Evolutionary conservation across 1,140 invertebrate genomes (phyloP).

Genomic region (Cotesia vestalis): DNA sequence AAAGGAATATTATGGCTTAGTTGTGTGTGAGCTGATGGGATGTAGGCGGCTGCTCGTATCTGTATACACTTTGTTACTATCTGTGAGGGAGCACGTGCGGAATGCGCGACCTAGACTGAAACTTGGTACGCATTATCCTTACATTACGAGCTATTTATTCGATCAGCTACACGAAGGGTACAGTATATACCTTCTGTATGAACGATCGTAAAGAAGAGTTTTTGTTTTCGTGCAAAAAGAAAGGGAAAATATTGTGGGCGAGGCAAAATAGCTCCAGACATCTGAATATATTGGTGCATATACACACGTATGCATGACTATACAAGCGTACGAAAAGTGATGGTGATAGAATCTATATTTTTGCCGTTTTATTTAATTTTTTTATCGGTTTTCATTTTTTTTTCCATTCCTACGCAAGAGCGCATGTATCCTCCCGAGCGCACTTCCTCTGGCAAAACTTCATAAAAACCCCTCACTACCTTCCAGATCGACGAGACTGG

Average conservation of each 20-base stretch:
- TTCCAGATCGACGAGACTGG: slow-evolving; percentile 20
- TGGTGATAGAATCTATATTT: slow-evolving; percentile 14
- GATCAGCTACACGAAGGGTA: slow-evolving; percentile 34
- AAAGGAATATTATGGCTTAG: background rate
- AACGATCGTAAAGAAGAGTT: slow-evolving; percentile 36
- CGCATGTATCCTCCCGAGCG: slow-evolving; percentile 26
- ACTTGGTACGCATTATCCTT: slow-evolving; percentile 48
- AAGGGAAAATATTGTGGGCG: slow-evolving; percentile 10
- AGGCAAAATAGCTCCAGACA: slow-evolving; percentile 16
- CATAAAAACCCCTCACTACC: slow-evolving; percentile 24
- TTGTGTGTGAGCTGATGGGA: slow-evolving; percentile 5
- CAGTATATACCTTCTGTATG: slow-evolving; percentile 12
- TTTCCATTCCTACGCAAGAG: slow-evolving; percentile 19
- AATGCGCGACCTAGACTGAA: slow-evolving; percentile 43
- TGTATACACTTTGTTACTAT: slow-evolving; percentile 31
- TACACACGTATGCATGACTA: slow-evolving; percentile 5
- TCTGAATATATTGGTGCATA: background rate
- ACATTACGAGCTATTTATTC: slow-evolving; percentile 48
- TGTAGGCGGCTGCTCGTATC: slow-evolving; percentile 25
- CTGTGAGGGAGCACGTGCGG: slow-evolving; percentile 35
- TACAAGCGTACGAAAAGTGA: slow-evolving; percentile 7
- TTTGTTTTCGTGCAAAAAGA: slow-evolving; percentile 15
- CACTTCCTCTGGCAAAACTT: slow-evolving; percentile 31
- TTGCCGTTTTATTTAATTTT: background rate
- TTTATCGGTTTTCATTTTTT: slow-evolving; percentile 16